Evolutionary conservation across 2,888 invertebrate species (phyloP), one percentile per base, ranked within the genome.

Genomic region (Dynastes tityus): DNA sequence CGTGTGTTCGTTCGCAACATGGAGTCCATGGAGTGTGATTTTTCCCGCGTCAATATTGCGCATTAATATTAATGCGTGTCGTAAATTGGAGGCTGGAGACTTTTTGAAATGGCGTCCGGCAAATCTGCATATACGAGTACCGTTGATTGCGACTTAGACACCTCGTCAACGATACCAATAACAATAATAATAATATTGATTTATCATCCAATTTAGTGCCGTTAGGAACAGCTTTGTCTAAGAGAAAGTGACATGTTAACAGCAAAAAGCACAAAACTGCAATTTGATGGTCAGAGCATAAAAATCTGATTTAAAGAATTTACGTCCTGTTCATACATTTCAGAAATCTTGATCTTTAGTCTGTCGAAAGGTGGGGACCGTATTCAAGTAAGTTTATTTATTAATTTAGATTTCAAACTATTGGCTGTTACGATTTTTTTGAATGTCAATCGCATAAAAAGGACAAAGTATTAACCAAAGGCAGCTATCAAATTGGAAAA

Each of bases 31-130:
- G 73, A 40, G 73, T 61, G 61, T 45, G 45, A 61, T 74, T 74
- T 74, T 71, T 58, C 40, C 45, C 73, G 61, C 61, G 61, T 78
- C 80, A 80, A 80, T 81, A 80, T 76, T 71, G 73, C 73, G 65
- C 78, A 80, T 81, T 81, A 81, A 81, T 81, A 78, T 80, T 81
- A 80, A 81, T 81, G 80, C 65, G 80, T 71, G 78, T 78, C 76
- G 78, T 81, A 80, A 81, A 80, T 80, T 68, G 67, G 74, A 67
- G 76, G 68, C 70, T 58, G 58, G 65, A 53, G 65, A 45, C 71
- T 78, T 79, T 76, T 79, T 67, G 45, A 40, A 79, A 79, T 77
- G 79, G 79, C 79, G 77, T 71, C 77, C 51, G 45, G 61, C 22
- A 74, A 74, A 74, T 61, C 61, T 74, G 61, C 73, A 61, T 74